These are phyloP conservation scores for Phacellophora camtschatica DNA, from an alignment of 30 jellyfish, hydroid and myxozoan genomes.

Conservation along the genomic window DNA sequence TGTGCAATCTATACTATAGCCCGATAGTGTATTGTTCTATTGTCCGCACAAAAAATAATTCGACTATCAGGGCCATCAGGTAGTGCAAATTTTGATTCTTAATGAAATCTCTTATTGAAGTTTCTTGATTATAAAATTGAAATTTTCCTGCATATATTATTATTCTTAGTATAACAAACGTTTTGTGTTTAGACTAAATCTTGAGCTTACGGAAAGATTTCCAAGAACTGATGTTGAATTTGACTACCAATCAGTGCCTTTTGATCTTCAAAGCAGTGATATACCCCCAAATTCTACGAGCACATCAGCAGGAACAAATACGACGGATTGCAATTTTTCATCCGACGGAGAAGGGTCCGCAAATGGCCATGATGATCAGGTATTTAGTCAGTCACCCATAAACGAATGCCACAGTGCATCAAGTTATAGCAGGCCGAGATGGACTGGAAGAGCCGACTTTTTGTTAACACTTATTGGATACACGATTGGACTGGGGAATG, in stretches of 20 bases:
- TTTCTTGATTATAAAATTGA: no score
- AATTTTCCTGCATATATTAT: neutral
- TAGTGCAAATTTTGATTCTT: no score
- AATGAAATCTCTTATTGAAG: no score
- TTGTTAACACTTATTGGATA: slow-evolving; percentile 84
- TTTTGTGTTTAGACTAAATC: slow-evolving; percentile 10
- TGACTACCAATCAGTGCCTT: slow-evolving; percentile 63
- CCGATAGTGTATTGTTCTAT: no score
- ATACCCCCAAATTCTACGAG: slow-evolving; percentile 69
- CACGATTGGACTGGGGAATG: slow-evolving; percentile 95
- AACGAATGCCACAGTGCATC: slow-evolving; percentile 71
- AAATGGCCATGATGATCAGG: slow-evolving; percentile 29
- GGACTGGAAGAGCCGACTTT: slow-evolving; percentile 90
- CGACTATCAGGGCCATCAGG: no score
- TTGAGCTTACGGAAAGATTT: slow-evolving; percentile 67
- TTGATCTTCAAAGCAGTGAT: slow-evolving; percentile 68
- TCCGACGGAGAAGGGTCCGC: slow-evolving; percentile 84
- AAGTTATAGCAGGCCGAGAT: slow-evolving; percentile 73
- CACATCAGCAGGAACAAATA: slow-evolving; percentile 83
- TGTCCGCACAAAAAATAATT: no score
- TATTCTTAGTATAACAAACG: neutral
- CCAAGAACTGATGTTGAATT: slow-evolving; percentile 41
- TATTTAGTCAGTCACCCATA: slow-evolving; percentile 49
- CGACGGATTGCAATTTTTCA: slow-evolving; percentile 80
- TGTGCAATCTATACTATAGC: no score